Conservation (phyloP, 1,140 invertebrate genomes). For the Lysiphlebus fabarum region DNA sequence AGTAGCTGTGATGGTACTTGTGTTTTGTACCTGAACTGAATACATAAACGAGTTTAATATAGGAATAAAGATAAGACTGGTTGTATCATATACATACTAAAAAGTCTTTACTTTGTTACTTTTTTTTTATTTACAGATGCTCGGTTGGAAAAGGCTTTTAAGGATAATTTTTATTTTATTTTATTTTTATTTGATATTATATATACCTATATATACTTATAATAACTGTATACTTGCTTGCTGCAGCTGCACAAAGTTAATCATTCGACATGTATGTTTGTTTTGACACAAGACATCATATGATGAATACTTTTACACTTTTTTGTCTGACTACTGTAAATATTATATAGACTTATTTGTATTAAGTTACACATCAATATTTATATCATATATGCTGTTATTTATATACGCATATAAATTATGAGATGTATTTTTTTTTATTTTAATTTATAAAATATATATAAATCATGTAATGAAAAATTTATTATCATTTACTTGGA, state of each 20-base stretch:
- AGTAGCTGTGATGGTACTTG: constrained; percentile 36
- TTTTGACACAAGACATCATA: constrained; percentile 1
- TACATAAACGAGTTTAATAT: constrained; percentile 16
- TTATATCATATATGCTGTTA: no score
- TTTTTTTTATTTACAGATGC: neutral
- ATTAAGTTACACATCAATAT: no score
- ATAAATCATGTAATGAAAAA: neutral
- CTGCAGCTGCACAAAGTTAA: constrained; percentile 25
- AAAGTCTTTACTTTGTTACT: neutral
- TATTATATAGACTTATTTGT: constrained; percentile 4
- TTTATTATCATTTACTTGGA: no score
- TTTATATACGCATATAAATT: no score
- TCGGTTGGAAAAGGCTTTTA: neutral
- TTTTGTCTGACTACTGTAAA: constrained; percentile 20
- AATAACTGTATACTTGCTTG: neutral
- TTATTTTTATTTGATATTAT: constrained; percentile 19
- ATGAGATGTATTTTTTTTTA: no score
- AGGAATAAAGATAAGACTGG: constrained; percentile 1
- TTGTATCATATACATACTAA: neutral
- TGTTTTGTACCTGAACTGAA: constrained; percentile 22
- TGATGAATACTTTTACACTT: constrained; percentile 19
- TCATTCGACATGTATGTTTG: constrained; percentile 18
- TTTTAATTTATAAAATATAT: neutral
- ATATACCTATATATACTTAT: neutral
- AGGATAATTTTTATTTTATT: constrained; percentile 4